Evolutionary conservation across 2,113 vertebrate species (phyloP), one percentile per base, ranked within the genome.

Genomic region (Tragelaphus scriptus): DNA sequence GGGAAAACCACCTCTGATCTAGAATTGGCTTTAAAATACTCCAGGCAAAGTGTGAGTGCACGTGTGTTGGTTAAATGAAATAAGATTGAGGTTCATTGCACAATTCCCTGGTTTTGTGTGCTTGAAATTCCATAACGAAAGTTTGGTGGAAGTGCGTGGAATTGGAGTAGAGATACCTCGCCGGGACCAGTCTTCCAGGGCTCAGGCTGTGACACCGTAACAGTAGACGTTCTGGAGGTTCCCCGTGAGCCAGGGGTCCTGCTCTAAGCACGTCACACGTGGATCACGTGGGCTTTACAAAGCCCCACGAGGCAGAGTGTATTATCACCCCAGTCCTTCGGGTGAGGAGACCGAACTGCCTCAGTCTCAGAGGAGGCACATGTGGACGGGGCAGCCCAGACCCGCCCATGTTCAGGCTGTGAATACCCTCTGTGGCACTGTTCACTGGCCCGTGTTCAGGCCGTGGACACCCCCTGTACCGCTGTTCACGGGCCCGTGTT

Each of bases 341-440:
- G n/a, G 68, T 23, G 19, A 40, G 65, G 19, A 71, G n/a, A 6
- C 32, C 11, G 17, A 21, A n/a, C 19, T 1, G 19, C 68, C 68
- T 36, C 16, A n/a, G 19, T 71, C 68, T 71, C n/a, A 19, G 9
- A 71, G 68, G 12, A 23, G 68, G 68, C 19, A 23, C 2, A 0
- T 23, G 19, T 23, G 65, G n/a, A 23, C 0, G 0, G 71, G 21
- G 36, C 71, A 25, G 71, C 21, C 19, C 21, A 23, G 68, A 40
- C 5, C 5, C 10, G 68, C 68, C 10, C 1, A 2, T 19, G 65
- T 17, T n/a, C 63, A 2, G 63, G 7, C 63, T n/a, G 63, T 30
- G 59, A 2, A 16, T 28, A 15, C 61, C 6, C 2, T 0, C 61
- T 0, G 13, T 15, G 1, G 28, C 0, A 0, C 28, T 7, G 28